Base-by-base conservation (phyloP, 1,140 invertebrate species). In the Neocloeon triangulifer region DNA sequence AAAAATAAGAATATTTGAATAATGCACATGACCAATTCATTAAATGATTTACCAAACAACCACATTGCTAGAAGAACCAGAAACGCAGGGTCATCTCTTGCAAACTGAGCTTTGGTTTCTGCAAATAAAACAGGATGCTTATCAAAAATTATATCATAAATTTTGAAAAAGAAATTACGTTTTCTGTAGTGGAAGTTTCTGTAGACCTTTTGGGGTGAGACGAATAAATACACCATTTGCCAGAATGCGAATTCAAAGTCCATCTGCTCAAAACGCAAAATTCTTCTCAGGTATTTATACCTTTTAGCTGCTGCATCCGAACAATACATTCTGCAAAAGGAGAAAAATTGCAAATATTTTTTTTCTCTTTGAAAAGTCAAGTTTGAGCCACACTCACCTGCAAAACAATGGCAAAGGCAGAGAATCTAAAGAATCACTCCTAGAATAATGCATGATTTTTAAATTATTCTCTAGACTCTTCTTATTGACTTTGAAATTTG, bases 71-170 rank as follows among this genome's bases (percentile, higher is more conserved):
- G 58, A 28, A 98, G 56, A 19, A 99, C 88, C 36, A 99, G 55
- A 61, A 99, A 98, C 35, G 94, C 94, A 33, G 94, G 94, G 62
- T 99, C 94, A 62, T 98, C 94, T 56, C 94, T 69, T 0, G 92
- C 92, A 71, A 94, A 98, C 57, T 98, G 92, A 42, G 86, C 81
- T 59, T 97, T 97, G 36, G 89, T 92, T 61, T 94, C 84, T 91
- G 54, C 38, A 73, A 66, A 42, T 37, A 41, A 51, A 50, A 43
- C 29, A 35, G 30, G 25, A 28, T 16, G 25, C 32, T 30, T 19
- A 21, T 15, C 12, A 37, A 29, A n/a, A n/a, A n/a, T n/a, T n/a
- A n/a, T n/a, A n/a, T n/a, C n/a, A n/a, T n/a, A n/a, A n/a, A n/a
- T n/a, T n/a, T 41, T 25, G 33, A 16, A 25, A 25, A 14, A 16